phyloP scores from a whole-genome alignment of 1,140 invertebrate species.

The Mamestra configurata region DNA sequence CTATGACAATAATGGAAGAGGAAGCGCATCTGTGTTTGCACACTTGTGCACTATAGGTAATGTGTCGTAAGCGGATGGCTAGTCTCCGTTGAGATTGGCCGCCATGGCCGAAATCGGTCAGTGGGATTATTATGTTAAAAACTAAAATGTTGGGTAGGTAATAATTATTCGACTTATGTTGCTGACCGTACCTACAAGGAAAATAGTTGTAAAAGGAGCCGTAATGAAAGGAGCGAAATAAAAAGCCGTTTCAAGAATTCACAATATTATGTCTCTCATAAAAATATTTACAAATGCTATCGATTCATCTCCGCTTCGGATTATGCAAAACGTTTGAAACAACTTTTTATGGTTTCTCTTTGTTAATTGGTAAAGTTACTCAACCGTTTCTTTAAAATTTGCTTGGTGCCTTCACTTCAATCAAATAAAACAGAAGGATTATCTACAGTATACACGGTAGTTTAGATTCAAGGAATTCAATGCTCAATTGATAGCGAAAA shows the following conservation, averaged over 20 bases:
- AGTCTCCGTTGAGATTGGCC: too few relatives aligned
- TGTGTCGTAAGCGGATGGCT: too few relatives aligned
- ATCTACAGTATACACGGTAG: not conserved
- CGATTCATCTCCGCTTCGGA: not conserved
- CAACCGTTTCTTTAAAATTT: conserved; percentile 17
- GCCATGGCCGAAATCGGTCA: too few relatives aligned
- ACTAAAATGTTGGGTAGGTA: too few relatives aligned
- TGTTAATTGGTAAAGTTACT: conserved; percentile 26
- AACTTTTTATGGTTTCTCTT: not conserved
- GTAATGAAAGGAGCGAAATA: conserved; percentile 13
- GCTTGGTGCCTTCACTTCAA: not conserved
- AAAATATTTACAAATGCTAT: not conserved
- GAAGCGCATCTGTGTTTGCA: too few relatives aligned
- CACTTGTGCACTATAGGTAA: too few relatives aligned
- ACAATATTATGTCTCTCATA: not conserved
- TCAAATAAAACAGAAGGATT: conserved; percentile 5
- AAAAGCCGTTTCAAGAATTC: not conserved
- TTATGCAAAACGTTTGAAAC: not conserved
- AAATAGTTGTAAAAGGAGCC: not conserved
- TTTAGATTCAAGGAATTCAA: not conserved
- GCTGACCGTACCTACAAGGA: not conserved
- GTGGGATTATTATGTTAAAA: too few relatives aligned
- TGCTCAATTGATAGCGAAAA: not conserved
- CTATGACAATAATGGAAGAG: too few relatives aligned
- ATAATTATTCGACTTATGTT: too few relatives aligned